Conservation (phyloP, 2,797 vertebrate species). For the Artibeus lituratus region DNA sequence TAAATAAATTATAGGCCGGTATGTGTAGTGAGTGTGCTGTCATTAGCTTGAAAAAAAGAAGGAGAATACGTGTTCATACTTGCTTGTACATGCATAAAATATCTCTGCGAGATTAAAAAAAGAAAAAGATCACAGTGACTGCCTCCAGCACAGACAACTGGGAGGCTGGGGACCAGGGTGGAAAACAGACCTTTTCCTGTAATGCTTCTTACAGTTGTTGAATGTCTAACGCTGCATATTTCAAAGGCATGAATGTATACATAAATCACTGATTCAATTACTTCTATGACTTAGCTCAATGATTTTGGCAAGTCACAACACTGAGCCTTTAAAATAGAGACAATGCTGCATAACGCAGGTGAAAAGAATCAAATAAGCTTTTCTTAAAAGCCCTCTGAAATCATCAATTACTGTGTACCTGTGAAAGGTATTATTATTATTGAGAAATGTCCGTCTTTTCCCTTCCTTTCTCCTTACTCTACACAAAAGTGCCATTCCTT, state of each 20-base stretch:
- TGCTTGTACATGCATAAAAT: constrained; percentile 1
- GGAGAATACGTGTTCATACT: not conserved
- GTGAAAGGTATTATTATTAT: constrained; percentile 29
- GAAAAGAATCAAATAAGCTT: constrained; percentile 43
- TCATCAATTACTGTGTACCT: not conserved
- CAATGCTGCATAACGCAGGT: constrained; percentile 19
- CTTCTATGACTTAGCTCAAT: constrained; percentile 19
- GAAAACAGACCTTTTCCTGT: not conserved
- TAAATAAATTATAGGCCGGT: not conserved
- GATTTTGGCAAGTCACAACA: constrained; percentile 45
- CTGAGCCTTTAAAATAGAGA: constrained; percentile 32
- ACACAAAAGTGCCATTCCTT: constrained; percentile 7
- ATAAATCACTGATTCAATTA: constrained; percentile 37
- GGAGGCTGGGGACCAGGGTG: not conserved
- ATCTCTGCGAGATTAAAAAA: constrained; percentile 27
- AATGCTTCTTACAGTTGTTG: not conserved
- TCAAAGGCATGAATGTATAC: constrained; percentile 52
- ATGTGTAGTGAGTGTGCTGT: not conserved
- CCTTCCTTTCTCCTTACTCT: not conserved
- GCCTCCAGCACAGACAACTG: not conserved
- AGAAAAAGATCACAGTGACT: constrained; percentile 30
- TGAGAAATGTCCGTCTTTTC: constrained; percentile 1
- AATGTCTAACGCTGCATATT: constrained; percentile 39
- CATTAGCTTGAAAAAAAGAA: not conserved
- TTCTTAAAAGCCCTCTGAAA: constrained; percentile 9